These are phyloP conservation scores for Myocastor coypus DNA, from an alignment of 2,113 vertebrate species.

Conservation along the genomic window DNA sequence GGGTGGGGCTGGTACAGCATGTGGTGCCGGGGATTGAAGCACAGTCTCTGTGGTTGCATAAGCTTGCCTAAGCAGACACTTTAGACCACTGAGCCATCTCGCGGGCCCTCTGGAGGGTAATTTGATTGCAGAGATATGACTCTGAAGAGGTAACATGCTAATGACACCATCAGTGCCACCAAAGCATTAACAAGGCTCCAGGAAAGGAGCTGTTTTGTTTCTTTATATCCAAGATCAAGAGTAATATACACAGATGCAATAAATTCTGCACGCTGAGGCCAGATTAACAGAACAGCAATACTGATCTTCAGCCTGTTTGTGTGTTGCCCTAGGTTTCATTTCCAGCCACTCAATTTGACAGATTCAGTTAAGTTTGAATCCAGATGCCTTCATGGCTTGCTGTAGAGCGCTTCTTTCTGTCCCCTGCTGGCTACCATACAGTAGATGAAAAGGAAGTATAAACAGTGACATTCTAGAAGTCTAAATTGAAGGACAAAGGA, in stretches of 20 bases:
- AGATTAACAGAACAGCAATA: background rate
- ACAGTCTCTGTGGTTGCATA: too few species aligned
- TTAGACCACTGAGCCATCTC: too few species aligned
- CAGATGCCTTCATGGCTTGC: background rate
- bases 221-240: constrained; percentile 35
- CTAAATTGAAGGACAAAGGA: background rate
- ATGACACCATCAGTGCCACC: constrained; percentile 61
- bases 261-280: background rate
- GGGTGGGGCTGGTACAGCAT: too few species aligned
- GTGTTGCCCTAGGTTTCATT: background rate
- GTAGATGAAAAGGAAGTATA: background rate
- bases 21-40: too few species aligned
- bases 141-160: constrained; percentile 65
- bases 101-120: constrained; percentile 12
- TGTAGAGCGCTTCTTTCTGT: background rate
- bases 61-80: too few species aligned
- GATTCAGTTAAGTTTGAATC: background rate
- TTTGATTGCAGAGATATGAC: constrained; percentile 58
- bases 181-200: constrained; percentile 62
- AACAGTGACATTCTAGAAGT: background rate
- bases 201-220: constrained; percentile 56
- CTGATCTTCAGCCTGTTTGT: background rate
- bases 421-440: background rate
- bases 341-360: background rate
- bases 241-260: background rate